These are phyloP conservation scores for Limnephilus marmoratus DNA, from an alignment of 2,888 invertebrate genomes.

Conservation along the genomic window DNA sequence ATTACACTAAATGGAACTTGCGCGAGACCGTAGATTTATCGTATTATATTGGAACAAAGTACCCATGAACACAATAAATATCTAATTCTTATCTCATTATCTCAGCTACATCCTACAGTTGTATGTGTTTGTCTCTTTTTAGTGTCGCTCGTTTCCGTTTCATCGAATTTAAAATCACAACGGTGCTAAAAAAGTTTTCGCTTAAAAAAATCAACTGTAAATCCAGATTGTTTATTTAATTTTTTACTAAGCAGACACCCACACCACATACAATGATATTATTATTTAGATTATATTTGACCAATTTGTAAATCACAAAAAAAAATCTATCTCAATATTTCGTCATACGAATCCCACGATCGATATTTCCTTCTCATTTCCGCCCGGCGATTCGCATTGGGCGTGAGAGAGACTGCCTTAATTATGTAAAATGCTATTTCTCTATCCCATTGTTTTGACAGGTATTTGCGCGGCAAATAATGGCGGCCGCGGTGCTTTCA, in stretches of 20 bases:
- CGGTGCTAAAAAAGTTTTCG: too few species aligned
- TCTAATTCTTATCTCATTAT: too few species aligned
- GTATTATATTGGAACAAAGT: too few species aligned
- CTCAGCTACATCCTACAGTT: too few species aligned
- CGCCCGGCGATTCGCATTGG: neutral
- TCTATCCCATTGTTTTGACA: constrained; percentile 41
- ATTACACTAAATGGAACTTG: too few species aligned
- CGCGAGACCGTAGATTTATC: too few species aligned
- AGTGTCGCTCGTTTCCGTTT: too few species aligned
- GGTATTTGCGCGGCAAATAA: constrained; percentile 30
- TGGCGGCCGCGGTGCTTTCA: constrained; percentile 32
- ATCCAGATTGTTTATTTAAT: too few species aligned
- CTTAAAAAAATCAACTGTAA: too few species aligned
- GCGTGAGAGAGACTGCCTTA: constrained; percentile 21
- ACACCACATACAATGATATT: neutral
- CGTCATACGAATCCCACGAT: neutral
- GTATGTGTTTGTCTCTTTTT: too few species aligned
- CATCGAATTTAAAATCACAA: too few species aligned
- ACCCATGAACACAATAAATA: too few species aligned
- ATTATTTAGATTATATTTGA: neutral
- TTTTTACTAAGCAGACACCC: neutral
- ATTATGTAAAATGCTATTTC: constrained; percentile 25
- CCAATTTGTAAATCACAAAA: neutral
- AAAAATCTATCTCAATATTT: constrained; percentile 29
- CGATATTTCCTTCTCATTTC: constrained; percentile 9